Percentiles rank a stretch among this genome's conserved stretches.
phyloP scores from a whole-genome alignment of 1,140 invertebrate genomes.

The Batillaria attramentaria region DNA sequence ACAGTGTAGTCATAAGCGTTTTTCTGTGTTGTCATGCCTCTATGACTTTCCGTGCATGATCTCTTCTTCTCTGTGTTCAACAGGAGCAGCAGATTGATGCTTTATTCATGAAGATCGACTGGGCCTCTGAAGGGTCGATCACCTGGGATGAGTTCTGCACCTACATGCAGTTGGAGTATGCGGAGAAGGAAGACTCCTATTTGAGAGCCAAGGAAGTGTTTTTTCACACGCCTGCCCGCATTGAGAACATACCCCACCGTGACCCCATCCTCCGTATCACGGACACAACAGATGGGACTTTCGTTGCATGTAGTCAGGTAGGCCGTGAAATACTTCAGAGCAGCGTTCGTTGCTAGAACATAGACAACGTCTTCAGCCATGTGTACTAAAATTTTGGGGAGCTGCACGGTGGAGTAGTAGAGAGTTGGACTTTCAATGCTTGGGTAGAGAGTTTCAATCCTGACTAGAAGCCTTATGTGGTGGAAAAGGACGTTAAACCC shows the following conservation, averaged over 20 bases:
- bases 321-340: too few species aligned
- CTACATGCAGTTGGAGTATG: constrained; percentile 72
- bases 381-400: too few species aligned
- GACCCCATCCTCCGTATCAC: constrained; percentile 66
- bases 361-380: too few species aligned
- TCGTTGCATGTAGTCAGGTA: constrained; percentile 69
- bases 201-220: constrained; percentile 66
- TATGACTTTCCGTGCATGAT: too few species aligned
- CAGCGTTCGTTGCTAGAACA: too few species aligned
- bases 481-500: too few species aligned
- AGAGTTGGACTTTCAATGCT: too few species aligned
- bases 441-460: too few species aligned
- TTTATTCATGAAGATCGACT: constrained; percentile 72
- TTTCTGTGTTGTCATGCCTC: too few species aligned
- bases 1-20: too few species aligned
- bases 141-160: constrained; percentile 73
- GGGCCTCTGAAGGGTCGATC: constrained; percentile 68
- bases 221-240: constrained; percentile 70
- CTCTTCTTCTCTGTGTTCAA: constrained; percentile 30
- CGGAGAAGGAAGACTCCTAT: constrained; percentile 71
- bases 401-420: too few species aligned
- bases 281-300: constrained; percentile 66
- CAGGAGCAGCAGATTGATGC: constrained; percentile 69
- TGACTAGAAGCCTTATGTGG: too few species aligned
- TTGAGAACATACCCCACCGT: constrained; percentile 65